Evolutionary conservation across 1,140 invertebrate genomes (phyloP).

Genomic region (Bombus fervidus): DNA sequence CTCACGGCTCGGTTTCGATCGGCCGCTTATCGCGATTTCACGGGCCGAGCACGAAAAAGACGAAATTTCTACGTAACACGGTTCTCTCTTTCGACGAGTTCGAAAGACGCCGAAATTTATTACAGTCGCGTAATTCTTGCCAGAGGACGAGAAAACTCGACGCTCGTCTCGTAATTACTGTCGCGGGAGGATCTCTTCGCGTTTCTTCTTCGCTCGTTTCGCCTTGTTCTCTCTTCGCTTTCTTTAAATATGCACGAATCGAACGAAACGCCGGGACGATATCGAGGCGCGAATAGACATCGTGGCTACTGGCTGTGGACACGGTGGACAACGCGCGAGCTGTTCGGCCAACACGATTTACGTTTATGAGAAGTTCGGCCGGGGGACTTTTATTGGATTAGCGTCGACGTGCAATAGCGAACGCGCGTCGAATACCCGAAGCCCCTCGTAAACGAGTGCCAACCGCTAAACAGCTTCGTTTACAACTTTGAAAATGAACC

Average conservation of each 20-base stretch:
- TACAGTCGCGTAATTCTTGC: conserved; percentile 3
- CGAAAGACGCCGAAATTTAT: conserved; percentile 27
- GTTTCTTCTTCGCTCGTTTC: background rate
- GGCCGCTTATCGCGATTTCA: conserved; percentile 54
- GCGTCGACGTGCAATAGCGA: background rate
- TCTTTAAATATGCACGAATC: background rate
- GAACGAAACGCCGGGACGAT: background rate
- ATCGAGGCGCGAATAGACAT: background rate
- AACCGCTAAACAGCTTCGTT: conserved; percentile 9
- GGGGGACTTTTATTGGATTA: conserved; percentile 38
- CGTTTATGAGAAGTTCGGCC: conserved; percentile 46
- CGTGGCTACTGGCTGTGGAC: background rate
- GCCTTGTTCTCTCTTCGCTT: too few relatives aligned
- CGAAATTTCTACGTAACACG: conserved; percentile 57
- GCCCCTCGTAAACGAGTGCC: conserved; percentile 16
- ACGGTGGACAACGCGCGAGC: background rate
- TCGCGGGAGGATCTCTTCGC: background rate
- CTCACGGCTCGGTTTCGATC: conserved; percentile 65
- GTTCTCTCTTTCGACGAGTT: background rate
- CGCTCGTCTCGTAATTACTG: background rate
- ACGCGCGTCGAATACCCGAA: conserved; percentile 16
- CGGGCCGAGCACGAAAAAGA: conserved; percentile 31
- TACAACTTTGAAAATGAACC: conserved; percentile 51
- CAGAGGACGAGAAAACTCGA: background rate
- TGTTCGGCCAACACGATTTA: conserved; percentile 14